A percentile compares a stretch with the other conserved stretches of the same genome.
Evolutionary conservation across 2,797 vertebrate genomes (phyloP).

Genomic region (Karalla daura): DNA sequence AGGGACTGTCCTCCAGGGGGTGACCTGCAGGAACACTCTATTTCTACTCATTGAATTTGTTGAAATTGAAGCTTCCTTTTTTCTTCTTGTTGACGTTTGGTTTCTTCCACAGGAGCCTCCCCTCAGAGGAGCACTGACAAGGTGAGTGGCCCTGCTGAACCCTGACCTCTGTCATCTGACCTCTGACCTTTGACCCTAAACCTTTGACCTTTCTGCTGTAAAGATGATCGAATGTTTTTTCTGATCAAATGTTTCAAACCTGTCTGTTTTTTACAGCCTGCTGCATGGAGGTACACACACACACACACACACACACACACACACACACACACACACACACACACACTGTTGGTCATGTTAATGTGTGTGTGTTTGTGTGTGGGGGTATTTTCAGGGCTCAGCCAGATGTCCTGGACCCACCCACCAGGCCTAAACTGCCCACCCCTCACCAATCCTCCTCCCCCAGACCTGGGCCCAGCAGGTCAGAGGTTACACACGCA

Average conservation of each 20-base stretch:
- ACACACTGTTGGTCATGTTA: too few species aligned
- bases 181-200: background rate
- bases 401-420: conserved; percentile 29
- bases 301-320: conserved; percentile 13
- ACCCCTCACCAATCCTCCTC: conserved; percentile 15
- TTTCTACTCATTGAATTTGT: too few species aligned
- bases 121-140: too few species aligned
- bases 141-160: too few species aligned
- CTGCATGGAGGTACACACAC: conserved; percentile 78
- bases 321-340: background rate
- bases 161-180: too few species aligned
- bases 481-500: conserved; percentile 51
- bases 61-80: too few species aligned
- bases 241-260: too few species aligned
- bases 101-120: too few species aligned
- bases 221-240: background rate
- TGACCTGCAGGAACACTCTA: too few species aligned
- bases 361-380: conserved; percentile 13
- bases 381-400: too few species aligned
- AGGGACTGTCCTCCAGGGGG: too few species aligned
- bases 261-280: conserved; percentile 75
- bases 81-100: too few species aligned
- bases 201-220: background rate
- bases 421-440: conserved; percentile 62
- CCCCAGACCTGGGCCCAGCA: conserved; percentile 47